Base-by-base conservation (phyloP, 2,888 invertebrate species). In the Adelognathus sp. region DNA sequence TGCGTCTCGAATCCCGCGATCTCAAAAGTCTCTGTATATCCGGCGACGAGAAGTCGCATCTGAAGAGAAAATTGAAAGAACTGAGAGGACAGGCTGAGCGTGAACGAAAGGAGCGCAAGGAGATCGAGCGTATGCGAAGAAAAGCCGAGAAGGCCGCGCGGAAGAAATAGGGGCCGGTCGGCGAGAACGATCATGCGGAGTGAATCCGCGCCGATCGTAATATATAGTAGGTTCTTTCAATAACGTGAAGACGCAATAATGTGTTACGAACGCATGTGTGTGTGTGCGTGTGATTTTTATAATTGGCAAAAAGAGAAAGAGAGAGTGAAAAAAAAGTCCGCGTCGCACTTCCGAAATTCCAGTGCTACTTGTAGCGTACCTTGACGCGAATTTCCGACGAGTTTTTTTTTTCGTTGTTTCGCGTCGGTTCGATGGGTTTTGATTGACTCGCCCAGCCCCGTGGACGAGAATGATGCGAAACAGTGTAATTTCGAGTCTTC, bases 1-100 rank as follows among this genome's bases (percentile, higher is more conserved):
- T 99, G 54, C 95, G 96, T 81, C 93, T 99, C 69, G 98, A 98
- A 89, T 97, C 98, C 0, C 95, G 97, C 74, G 98, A 98, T 92
- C 95, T 99, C 82, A 99, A 99, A 93, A 94, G 95, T 82, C 93
- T 97, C 54, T 97, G 97, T 54, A 95, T 97, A 58, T 93, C 94
- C 67, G 94, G 95, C 39, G 96, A 97, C 78, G 97, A 97, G 91
- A 97, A 97, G 90, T 95, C 95, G 81, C 94, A 96, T 82, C 93
- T 97, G 89, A 97, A 97, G 92, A 94, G 97, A 44, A 96, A 96
- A 90, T 94, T 97, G 83, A 97, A 97, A 92, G 97, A 97, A 85
- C 93, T 97, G 54, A 95, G 96, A 86, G 92, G 94, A 76, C 95
- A 95, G 88, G 95, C 95, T 33, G 95, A 95, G 82, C 95, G 95